Base-by-base conservation (phyloP, 2,888 invertebrate species). In the Allophyes oxyacanthae region DNA sequence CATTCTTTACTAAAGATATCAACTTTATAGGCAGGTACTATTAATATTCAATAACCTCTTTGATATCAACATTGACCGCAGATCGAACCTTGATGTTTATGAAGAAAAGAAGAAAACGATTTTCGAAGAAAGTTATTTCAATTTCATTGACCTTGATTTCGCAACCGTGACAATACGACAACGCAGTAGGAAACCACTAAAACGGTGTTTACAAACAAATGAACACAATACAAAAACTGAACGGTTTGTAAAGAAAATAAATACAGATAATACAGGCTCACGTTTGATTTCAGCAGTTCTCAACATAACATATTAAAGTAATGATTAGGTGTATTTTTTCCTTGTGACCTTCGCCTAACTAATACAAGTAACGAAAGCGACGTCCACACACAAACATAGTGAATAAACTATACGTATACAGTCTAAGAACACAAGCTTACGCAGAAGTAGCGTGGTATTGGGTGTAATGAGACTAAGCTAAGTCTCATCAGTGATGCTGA, bases 131-230 rank as follows among this genome's bases (percentile, higher is more conserved):
- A 87, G 86, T 86, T 83, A 75, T 88, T 88, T 89, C 87, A 84
- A 86, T 89, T 89, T 89, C 87, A 74, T 85, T 87, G 85, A 84
- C 88, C 89, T 82, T 81, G 82, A 85, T 88, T 82, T 83, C 70
- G 83, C 81, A 81, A 82, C 79, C 83, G 84, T 85, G 78, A 85
- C 69, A 52, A 46, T 48, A 55, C 82, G 79, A 72, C 77, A 71
- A 73, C 76, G 65, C 71, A 66, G 68, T 71, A 69, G 69, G 70
- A 72, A 65, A 52, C 54, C 43, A 64, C 67, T 58, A 69, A 68
- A 75, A 52, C 64, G 72, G 77, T 86, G 85, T 88, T 88, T 87
- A 86, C 83, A 78, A 88, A 86, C 86, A 87, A 73, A 59, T 72
- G 52, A 52, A 67, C 63, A 73, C 66, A 72, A 69, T 73, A 55